phyloP scores from a whole-genome alignment of 2,888 invertebrate genomes.

The Nemoura dubitans region DNA sequence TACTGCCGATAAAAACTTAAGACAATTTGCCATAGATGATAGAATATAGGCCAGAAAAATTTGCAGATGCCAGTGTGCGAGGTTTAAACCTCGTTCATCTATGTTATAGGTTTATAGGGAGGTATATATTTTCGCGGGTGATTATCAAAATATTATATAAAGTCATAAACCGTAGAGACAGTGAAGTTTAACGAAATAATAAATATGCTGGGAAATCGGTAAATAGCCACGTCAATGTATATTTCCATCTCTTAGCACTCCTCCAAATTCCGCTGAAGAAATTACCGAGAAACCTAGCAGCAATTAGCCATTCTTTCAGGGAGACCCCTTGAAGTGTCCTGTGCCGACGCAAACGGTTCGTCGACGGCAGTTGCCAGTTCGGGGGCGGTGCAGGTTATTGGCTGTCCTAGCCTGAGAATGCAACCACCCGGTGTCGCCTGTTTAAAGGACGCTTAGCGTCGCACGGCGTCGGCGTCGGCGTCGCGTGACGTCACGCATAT shows the following conservation, averaged over 20 bases:
- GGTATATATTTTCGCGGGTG: no score
- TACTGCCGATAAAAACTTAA: no score
- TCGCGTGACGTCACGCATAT: conserved; percentile 26
- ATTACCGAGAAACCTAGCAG: neutral
- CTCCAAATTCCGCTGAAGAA: no score
- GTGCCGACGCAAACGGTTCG: neutral
- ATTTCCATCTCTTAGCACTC: neutral
- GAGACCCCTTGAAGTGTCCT: neutral
- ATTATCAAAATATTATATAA: no score
- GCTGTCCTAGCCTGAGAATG: conserved; percentile 1
- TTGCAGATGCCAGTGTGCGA: no score
- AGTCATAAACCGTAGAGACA: no score
- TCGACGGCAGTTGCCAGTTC: neutral
- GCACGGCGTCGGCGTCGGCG: neutral
- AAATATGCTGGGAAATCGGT: no score
- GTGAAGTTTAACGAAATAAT: no score
- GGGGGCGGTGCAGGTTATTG: neutral
- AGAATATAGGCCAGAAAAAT: no score
- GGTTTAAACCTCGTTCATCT: no score
- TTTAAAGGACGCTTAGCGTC: conserved; percentile 31
- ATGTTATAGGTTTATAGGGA: no score
- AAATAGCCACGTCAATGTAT: neutral
- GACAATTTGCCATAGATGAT: no score
- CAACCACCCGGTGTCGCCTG: conserved; percentile 23
- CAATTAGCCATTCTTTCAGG: neutral